These are phyloP conservation scores for Clistopyga incitator DNA, from an alignment of 2,888 invertebrate genomes.

Conservation along the genomic window DNA sequence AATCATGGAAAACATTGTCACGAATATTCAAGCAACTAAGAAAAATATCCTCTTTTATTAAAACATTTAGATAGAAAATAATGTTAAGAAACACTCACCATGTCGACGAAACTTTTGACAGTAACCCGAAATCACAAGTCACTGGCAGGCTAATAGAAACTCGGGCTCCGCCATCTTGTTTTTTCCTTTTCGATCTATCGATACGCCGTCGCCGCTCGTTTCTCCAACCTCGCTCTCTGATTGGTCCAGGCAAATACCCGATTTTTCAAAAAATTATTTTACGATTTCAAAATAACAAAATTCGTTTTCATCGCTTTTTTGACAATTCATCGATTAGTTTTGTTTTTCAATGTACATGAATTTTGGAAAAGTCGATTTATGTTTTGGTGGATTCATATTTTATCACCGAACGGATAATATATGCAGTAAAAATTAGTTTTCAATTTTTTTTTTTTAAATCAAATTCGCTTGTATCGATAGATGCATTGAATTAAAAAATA, in stretches of 20 bases:
- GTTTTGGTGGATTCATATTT: too few species aligned
- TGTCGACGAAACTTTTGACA: constrained; percentile 58
- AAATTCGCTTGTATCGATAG: too few species aligned
- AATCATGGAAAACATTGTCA: background rate
- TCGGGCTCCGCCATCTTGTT: constrained; percentile 47
- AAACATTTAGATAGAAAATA: constrained; percentile 23
- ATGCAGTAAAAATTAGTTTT: too few species aligned
- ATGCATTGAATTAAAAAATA: too few species aligned
- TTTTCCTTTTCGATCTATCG: constrained; percentile 30
- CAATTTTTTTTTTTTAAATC: too few species aligned
- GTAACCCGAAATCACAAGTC: constrained; percentile 45
- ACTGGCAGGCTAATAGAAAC: constrained; percentile 11
- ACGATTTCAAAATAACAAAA: too few species aligned
- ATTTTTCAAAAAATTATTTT: constrained; percentile 4
- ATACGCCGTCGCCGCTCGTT: background rate
- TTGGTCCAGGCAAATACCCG: background rate
- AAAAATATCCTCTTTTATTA: background rate
- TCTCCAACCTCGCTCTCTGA: background rate
- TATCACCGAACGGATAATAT: too few species aligned
- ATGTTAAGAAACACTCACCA: constrained; percentile 61
- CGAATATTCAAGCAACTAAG: background rate
- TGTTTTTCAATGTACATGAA: too few species aligned
- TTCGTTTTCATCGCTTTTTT: too few species aligned
- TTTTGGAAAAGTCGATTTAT: too few species aligned
- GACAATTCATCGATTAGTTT: too few species aligned